These are phyloP conservation scores for Xylocopa sonorina DNA, from an alignment of 1,140 invertebrate species.

Conservation along the genomic window DNA sequence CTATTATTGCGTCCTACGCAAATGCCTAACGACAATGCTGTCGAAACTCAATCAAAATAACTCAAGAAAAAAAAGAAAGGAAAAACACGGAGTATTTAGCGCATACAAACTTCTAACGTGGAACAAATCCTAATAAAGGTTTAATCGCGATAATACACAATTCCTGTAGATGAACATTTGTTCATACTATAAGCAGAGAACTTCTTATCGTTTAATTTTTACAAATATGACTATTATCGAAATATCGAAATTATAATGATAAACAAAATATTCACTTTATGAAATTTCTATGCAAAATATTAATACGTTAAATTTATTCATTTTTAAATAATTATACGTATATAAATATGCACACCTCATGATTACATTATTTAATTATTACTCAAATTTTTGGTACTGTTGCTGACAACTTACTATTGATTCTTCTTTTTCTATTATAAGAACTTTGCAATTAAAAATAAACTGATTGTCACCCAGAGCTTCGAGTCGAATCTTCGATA, in stretches of 20 bases:
- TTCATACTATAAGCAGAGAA: background rate
- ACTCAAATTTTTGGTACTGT: background rate
- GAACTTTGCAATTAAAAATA: background rate
- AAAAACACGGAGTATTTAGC: constrained; percentile 69
- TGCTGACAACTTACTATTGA: background rate
- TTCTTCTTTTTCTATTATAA: background rate
- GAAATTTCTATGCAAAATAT: background rate
- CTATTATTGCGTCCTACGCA: constrained; percentile 79
- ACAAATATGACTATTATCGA: background rate
- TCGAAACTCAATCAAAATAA: constrained; percentile 67
- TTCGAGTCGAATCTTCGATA: constrained; percentile 44
- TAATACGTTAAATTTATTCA: background rate
- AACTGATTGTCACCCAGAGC: background rate
- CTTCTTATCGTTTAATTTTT: background rate
- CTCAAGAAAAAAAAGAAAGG: constrained; percentile 70
- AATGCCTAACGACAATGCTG: constrained; percentile 80
- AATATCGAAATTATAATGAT: background rate
- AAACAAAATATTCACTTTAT: background rate
- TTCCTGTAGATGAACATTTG: background rate
- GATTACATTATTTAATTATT: constrained; percentile 3
- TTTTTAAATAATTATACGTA: background rate
- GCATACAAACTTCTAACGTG: background rate
- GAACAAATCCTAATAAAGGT: background rate
- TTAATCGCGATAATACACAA: background rate
- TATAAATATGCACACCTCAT: constrained; percentile 20